A percentile compares a stretch with the other conserved stretches of the same genome.
Conservation (phyloP, 2,888 invertebrate genomes). For the Mythimna lalbum region DNA sequence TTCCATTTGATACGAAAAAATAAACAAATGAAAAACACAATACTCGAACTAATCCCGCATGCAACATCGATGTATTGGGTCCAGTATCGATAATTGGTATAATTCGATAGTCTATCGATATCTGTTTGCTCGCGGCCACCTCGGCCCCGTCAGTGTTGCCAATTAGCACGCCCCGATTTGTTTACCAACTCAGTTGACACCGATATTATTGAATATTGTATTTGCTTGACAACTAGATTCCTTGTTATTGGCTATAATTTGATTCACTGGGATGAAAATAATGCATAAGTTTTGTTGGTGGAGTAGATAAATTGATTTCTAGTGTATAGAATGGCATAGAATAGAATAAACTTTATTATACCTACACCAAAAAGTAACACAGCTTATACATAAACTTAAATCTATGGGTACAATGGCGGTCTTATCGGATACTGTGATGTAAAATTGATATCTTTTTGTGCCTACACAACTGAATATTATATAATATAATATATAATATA, state of each 20-base stretch:
- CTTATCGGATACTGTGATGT: no score
- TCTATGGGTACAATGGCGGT: no score
- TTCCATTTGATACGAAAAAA: background rate
- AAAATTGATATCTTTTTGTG: no score
- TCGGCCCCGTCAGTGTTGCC: constrained; percentile 58
- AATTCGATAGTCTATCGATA: constrained; percentile 69
- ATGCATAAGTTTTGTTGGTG: no score
- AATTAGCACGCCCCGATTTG: constrained; percentile 65
- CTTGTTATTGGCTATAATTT: constrained; percentile 23
- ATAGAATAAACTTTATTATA: no score
- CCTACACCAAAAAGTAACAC: no score
- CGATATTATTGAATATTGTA: constrained; percentile 52
- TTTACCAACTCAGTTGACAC: constrained; percentile 49
- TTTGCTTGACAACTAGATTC: constrained; percentile 34
- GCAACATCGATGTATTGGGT: constrained; percentile 52
- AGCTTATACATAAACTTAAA: no score
- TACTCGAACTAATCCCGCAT: constrained; percentile 49
- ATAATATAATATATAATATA: no score
- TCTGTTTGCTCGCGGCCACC: constrained; percentile 61
- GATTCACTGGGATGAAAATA: background rate
- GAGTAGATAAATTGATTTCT: no score
- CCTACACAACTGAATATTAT: no score
- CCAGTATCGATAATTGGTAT: constrained; percentile 67
- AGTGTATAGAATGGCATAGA: no score
- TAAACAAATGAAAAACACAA: constrained; percentile 30